Evolutionary conservation across 2,113 vertebrate genomes (phyloP).

Genomic region (Xiphophorus couchianus): DNA sequence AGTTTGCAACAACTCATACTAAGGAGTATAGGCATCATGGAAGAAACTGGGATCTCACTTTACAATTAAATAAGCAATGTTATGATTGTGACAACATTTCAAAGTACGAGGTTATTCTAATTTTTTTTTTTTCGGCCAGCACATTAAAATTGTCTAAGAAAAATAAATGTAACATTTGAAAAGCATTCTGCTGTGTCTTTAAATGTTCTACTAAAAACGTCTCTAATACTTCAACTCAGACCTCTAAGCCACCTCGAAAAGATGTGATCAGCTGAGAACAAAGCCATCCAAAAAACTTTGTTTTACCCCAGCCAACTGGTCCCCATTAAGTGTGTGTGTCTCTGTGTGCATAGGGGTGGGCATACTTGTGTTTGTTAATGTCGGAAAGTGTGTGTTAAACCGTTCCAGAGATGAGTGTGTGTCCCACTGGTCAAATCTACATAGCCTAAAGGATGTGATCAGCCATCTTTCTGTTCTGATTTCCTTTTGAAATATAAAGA

Average conservation of each 20-base stretch:
- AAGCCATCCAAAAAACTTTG: constrained; percentile 54
- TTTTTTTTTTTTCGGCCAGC: too few relatives aligned
- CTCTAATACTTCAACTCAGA: constrained; percentile 14
- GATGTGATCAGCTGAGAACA: constrained; percentile 63
- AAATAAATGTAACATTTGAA: too few relatives aligned
- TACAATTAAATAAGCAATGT: background rate
- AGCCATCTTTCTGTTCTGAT: constrained; percentile 6
- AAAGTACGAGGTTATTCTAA: too few relatives aligned
- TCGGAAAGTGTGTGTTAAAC: constrained; percentile 1
- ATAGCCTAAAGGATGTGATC: constrained; percentile 24
- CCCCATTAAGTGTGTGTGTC: constrained; percentile 57
- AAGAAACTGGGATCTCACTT: background rate
- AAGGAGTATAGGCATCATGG: background rate
- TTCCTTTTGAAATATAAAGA: background rate
- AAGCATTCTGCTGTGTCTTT: too few relatives aligned
- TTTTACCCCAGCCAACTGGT: constrained; percentile 72
- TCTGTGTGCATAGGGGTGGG: constrained; percentile 39
- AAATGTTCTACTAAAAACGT: constrained; percentile 1
- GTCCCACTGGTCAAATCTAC: too few relatives aligned
- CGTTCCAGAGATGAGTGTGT: background rate
- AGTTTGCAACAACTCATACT: background rate
- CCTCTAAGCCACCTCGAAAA: constrained; percentile 22
- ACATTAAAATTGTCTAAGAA: too few relatives aligned
- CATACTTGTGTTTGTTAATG: constrained; percentile 10
- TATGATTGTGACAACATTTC: constrained; percentile 8